Evolutionary conservation across 2,888 invertebrate species (phyloP).

Genomic region (Sepiola atlantica): DNA sequence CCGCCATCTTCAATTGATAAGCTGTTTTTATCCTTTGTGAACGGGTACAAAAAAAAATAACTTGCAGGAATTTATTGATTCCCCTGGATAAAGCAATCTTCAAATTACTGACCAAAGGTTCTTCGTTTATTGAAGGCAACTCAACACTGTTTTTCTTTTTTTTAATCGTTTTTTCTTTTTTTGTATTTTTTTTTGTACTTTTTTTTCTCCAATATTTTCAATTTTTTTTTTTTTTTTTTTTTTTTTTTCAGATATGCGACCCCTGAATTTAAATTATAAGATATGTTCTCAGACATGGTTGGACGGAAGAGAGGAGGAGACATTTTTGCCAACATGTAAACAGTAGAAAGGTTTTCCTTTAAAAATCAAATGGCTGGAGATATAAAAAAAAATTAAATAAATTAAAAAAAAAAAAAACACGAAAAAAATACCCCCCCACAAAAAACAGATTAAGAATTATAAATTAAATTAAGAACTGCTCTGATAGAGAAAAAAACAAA

Average conservation of each 20-base stretch:
- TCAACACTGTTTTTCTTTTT: not conserved
- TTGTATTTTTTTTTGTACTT: not conserved
- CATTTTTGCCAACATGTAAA: constrained; percentile 44
- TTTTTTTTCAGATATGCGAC: constrained; percentile 14
- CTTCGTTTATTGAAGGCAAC: constrained; percentile 33
- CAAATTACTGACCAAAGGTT: constrained; percentile 39
- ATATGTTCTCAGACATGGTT: constrained; percentile 44
- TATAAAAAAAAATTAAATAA: not conserved
- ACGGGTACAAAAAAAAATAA: not conserved
- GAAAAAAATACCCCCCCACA: too few relatives aligned
- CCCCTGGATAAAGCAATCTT: constrained; percentile 42
- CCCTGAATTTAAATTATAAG: constrained; percentile 37
- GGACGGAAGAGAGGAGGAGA: constrained; percentile 44
- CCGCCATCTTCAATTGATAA: constrained; percentile 8
- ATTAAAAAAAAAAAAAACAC: too few relatives aligned
- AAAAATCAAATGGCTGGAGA: not conserved
- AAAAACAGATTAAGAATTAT: not conserved
- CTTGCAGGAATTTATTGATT: not conserved
- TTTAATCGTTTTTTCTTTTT: not conserved
- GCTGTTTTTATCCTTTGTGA: not conserved
- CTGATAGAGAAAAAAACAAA: not conserved
- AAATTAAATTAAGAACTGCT: not conserved
- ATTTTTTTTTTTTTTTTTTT: not conserved
- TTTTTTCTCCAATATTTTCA: too few relatives aligned
- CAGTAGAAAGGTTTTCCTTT: not conserved